Conservation (phyloP, 1,140 invertebrate species). For the Papilio polyxenes region DNA sequence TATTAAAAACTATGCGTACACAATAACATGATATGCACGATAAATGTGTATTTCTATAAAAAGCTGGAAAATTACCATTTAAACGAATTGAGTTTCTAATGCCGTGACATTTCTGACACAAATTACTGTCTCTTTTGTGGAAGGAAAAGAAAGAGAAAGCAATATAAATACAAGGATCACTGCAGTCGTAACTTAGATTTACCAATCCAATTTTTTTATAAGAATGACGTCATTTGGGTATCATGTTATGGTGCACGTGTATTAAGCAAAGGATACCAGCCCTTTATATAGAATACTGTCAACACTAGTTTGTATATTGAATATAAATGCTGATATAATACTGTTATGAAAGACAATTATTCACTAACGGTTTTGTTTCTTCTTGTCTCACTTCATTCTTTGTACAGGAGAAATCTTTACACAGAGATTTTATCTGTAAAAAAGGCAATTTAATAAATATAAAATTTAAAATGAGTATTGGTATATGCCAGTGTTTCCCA, state of each 20-base stretch:
- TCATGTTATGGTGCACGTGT: conserved; percentile 4
- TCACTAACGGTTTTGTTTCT: background rate
- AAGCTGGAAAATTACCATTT: background rate
- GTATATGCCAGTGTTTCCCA: too few relatives aligned
- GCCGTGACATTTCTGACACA: background rate
- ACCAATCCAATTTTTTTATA: too few relatives aligned
- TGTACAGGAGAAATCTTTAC: conserved; percentile 53
- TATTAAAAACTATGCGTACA: background rate
- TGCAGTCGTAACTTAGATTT: too few relatives aligned
- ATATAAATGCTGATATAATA: background rate
- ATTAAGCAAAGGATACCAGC: background rate
- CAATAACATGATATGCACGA: background rate
- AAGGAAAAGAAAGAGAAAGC: too few relatives aligned
- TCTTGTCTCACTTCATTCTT: background rate
- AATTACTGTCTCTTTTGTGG: background rate
- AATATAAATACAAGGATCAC: too few relatives aligned
- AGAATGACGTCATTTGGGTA: background rate
- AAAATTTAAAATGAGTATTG: too few relatives aligned
- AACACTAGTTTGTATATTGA: background rate
- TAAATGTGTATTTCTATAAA: too few relatives aligned
- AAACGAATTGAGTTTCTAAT: too few relatives aligned
- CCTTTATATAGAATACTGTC: too few relatives aligned
- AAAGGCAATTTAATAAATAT: too few relatives aligned
- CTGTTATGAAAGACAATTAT: conserved; percentile 23
- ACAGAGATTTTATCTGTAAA: conserved; percentile 55